Percentiles rank a stretch among this genome's conserved stretches.
Conservation (phyloP, 1,140 invertebrate genomes). For the Gyrodactylus bullatarudis region DNA sequence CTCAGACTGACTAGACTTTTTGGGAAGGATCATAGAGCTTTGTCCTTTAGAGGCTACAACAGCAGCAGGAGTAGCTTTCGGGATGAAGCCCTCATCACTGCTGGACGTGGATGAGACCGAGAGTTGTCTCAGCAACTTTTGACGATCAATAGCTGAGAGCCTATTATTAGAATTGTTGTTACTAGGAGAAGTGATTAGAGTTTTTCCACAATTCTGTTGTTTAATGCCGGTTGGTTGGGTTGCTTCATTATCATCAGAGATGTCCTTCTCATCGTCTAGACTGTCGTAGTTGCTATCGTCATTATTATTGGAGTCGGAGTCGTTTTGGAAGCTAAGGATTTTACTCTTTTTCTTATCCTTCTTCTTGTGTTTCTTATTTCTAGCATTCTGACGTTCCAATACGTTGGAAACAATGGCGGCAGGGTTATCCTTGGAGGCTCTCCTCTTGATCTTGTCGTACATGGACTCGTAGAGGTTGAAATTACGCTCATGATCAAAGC, state of each 20-base stretch:
- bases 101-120: neutral
- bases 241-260: neutral
- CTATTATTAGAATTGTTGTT: too few relatives aligned
- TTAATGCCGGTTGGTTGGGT: too few relatives aligned
- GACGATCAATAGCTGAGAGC: neutral
- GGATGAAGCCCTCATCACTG: neutral
- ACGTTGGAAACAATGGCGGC: neutral
- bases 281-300: neutral
- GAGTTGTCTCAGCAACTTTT: neutral
- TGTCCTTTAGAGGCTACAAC: too few relatives aligned
- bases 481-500: too few relatives aligned
- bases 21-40: too few relatives aligned
- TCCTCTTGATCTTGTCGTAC: conserved; percentile 86
- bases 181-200: too few relatives aligned
- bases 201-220: too few relatives aligned
- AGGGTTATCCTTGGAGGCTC: conserved; percentile 35
- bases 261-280: neutral
- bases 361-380: neutral
- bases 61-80: too few relatives aligned
- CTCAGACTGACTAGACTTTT: too few relatives aligned
- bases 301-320: too few relatives aligned
- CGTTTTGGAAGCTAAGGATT: neutral
- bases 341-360: neutral
- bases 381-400: too few relatives aligned
- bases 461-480: conserved; percentile 44